These are phyloP conservation scores for Clarias gariepinus DNA, from an alignment of 2,113 vertebrate genomes.

Conservation along the genomic window DNA sequence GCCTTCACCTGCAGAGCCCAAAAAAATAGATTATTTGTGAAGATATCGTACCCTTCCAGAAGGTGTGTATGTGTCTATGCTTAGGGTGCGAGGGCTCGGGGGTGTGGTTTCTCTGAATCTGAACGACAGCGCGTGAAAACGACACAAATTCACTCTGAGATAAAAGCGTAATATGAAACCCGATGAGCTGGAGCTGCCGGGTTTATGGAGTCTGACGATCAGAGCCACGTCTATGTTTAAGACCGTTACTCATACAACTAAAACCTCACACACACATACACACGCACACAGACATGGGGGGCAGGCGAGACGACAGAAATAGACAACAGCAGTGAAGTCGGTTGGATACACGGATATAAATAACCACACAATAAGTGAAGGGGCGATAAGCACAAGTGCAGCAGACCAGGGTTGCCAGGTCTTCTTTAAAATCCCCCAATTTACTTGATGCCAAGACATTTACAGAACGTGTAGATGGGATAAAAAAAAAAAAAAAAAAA, in stretches of 20 bases:
- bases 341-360: conserved; percentile 58
- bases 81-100: neutral
- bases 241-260: conserved; percentile 50
- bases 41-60: neutral
- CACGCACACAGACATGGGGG: conserved; percentile 27
- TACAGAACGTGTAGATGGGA: neutral
- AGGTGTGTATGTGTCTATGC: neutral
- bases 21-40: neutral
- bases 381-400: neutral
- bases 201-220: conserved; percentile 26
- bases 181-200: conserved; percentile 11
- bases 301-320: conserved; percentile 43
- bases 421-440: neutral
- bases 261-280: conserved; percentile 43
- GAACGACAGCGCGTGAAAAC: neutral
- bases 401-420: neutral
- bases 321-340: conserved; percentile 54
- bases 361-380: conserved; percentile 49
- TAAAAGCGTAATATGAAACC: conserved; percentile 10
- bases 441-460: neutral
- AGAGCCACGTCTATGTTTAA: conserved; percentile 52
- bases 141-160: conserved; percentile 7
- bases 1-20: neutral
- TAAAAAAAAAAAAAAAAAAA: neutral
- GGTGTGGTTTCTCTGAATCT: neutral